phyloP scores from a whole-genome alignment of 2,888 invertebrate genomes.

The Atherix ibis region DNA sequence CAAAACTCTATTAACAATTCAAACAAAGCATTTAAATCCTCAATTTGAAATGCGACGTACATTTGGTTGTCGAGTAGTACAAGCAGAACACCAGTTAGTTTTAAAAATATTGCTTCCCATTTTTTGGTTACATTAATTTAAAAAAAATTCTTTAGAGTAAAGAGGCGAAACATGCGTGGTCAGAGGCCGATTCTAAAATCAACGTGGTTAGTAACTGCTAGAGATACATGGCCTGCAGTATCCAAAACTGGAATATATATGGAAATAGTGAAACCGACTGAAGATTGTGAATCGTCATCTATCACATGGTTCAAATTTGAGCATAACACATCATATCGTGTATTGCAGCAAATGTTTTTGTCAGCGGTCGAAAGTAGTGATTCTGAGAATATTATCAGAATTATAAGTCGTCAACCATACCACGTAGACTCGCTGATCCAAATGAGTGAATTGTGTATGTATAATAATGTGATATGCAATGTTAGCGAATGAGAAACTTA shows the following conservation, averaged over 20 bases:
- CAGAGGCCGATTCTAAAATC: conserved; percentile 42
- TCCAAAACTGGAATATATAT: conserved; percentile 58
- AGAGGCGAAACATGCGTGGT: conserved; percentile 33
- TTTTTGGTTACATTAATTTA: too few species aligned
- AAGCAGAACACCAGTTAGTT: conserved; percentile 15
- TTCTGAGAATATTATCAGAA: conserved; percentile 59
- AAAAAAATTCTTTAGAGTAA: conserved; percentile 39
- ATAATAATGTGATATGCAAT: too few species aligned
- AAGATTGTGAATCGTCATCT: conserved; percentile 12
- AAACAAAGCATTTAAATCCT: conserved; percentile 57
- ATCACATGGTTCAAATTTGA: conserved; percentile 50
- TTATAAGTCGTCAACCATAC: conserved; percentile 58
- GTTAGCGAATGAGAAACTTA: too few species aligned
- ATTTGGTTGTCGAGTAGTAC: conserved; percentile 61
- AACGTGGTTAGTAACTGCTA: conserved; percentile 51
- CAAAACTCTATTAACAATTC: conserved; percentile 38
- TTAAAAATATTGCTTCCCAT: too few species aligned
- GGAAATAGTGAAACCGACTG: conserved; percentile 38
- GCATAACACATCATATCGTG: conserved; percentile 56
- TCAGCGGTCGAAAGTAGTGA: conserved; percentile 64
- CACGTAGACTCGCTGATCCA: conserved; percentile 70
- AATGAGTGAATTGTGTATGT: conserved; percentile 58
- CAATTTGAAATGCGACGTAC: conserved; percentile 67
- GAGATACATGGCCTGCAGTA: conserved; percentile 54
- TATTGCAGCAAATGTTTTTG: conserved; percentile 56